Evolutionary conservation across 2,888 invertebrate genomes (phyloP), one percentile per base, ranked within the genome.

Genomic region (Mimas tiliae): DNA sequence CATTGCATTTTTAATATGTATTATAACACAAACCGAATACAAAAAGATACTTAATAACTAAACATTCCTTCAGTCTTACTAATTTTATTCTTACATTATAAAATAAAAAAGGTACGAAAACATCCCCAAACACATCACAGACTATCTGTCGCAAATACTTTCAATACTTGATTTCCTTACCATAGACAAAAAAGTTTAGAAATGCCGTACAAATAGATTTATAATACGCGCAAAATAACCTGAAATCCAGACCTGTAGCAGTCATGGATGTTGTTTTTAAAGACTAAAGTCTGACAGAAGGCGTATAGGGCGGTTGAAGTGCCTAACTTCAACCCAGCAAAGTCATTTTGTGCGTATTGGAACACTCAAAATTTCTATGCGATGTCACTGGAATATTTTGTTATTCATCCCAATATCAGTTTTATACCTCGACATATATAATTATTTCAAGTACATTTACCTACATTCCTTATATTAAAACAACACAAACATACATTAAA

Each of bases 11-110:
- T 9, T 53, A 42, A 42, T 42, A 42, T 12, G 58, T 42, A 16
- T n/a, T 21, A 52, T 14, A 58, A 42, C 38, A 58, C 58, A 58
- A 58, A 58, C 19, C 38, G 19, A 63, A 55, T 47, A 63, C 16
- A 34, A 53, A 62, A 53, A 52, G 27, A 58, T 53, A 38, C 65
- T 72, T 72, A 70, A 11, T 8, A 55, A 63, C 68, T 76, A 75
- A 53, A 62, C 19, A 69, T 68, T 52, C 69, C 51, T 53, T 78
- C 76, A 77, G 79, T 78, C 76, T 77, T 77, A 77, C 75, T 34
- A 58, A 66, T 74, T 74, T 66, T 70, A 70, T 68, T 62, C 69
- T 78, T 69, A 74, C 27, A 27, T 27, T 27, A 27, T 64, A 50
- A 50, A 73, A n/a, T n/a, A n/a, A 16, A 62, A 27, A 58, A 45